Evolutionary conservation across 1,140 invertebrate species (phyloP).

Genomic region (Cepaea nemoralis): DNA sequence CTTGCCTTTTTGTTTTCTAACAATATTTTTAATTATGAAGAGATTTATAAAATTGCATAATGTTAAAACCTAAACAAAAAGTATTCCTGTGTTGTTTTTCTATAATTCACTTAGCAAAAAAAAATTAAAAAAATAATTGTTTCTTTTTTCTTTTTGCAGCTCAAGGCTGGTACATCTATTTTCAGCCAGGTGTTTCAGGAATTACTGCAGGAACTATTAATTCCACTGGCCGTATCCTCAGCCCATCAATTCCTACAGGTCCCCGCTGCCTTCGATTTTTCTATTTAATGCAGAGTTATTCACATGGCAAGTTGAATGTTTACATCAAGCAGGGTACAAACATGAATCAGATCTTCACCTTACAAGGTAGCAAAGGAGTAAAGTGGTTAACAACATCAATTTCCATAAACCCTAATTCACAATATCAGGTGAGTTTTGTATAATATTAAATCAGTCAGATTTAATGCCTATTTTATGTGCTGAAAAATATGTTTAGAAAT

Average conservation of each 20-base stretch:
- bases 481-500: no score
- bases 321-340: slow-evolving; percentile 41
- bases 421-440: slow-evolving; percentile 52
- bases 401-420: slow-evolving; percentile 44
- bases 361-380: slow-evolving; percentile 50
- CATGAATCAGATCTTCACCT: slow-evolving; percentile 44
- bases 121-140: neutral
- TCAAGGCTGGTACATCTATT: slow-evolving; percentile 63
- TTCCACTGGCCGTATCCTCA: slow-evolving; percentile 80
- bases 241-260: slow-evolving; percentile 65
- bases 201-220: slow-evolving; percentile 42
- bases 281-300: slow-evolving; percentile 69
- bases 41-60: no score
- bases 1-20: no score
- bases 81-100: no score
- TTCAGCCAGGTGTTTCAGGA: slow-evolving; percentile 56
- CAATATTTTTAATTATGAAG: no score
- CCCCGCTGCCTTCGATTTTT: slow-evolving; percentile 67
- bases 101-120: neutral
- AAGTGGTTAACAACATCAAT: slow-evolving; percentile 49
- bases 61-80: no score
- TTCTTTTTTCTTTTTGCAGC: slow-evolving; percentile 35
- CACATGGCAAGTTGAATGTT: slow-evolving; percentile 48
- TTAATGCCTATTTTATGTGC: no score
- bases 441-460: slow-evolving; percentile 4